Evolutionary conservation across 2,888 invertebrate species (phyloP).

Genomic region (Ennomos quercinarius): DNA sequence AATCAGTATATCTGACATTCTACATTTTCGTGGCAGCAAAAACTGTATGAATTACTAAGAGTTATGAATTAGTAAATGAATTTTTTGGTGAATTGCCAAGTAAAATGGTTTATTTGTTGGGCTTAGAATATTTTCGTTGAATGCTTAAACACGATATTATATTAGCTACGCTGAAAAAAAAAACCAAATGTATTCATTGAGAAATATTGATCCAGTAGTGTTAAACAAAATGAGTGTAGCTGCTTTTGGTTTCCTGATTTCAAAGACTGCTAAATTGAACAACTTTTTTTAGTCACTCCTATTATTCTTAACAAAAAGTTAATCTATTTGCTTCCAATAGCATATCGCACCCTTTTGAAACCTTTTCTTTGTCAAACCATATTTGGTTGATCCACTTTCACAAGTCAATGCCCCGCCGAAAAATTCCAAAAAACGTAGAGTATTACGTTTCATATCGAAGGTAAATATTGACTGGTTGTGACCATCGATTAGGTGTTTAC

Average conservation of each 20-base stretch:
- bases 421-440: conserved; percentile 40
- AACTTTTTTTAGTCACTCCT: background rate
- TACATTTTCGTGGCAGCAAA: conserved; percentile 5
- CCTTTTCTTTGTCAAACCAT: conserved; percentile 25
- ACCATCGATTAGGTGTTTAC: conserved; percentile 62
- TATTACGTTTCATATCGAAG: conserved; percentile 50
- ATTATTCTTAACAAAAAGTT: conserved; percentile 7
- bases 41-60: too few species aligned
- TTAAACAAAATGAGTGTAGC: too few species aligned
- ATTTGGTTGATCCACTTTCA: conserved; percentile 45
- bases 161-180: too few species aligned
- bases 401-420: conserved; percentile 50
- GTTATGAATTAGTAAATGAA: conserved; percentile 6
- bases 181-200: too few species aligned
- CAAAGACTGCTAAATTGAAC: too few species aligned
- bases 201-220: too few species aligned
- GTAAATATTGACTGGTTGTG: conserved; percentile 58
- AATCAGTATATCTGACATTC: conserved; percentile 9
- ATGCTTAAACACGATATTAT: too few species aligned
- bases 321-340: conserved; percentile 16
- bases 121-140: too few species aligned
- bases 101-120: background rate
- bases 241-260: too few species aligned
- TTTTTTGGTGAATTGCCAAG: conserved; percentile 17
- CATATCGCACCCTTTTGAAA: conserved; percentile 21